A percentile compares a stretch with the other conserved stretches of the same genome.
Conservation (phyloP, 1,140 invertebrate genomes). For the Cotesia typhae region DNA sequence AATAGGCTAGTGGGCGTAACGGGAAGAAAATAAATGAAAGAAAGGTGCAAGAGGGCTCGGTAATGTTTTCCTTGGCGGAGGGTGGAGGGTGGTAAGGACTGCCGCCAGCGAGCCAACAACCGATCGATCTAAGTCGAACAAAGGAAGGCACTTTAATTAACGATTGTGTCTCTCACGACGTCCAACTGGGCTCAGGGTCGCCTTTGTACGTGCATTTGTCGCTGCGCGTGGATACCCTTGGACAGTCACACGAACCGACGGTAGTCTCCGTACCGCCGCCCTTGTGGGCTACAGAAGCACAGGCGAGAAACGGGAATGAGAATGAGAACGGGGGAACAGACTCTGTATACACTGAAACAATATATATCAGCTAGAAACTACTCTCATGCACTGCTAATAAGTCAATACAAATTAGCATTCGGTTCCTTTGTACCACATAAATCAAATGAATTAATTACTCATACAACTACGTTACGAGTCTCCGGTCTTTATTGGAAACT, state of each 20-base stretch:
- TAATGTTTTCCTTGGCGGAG: conserved; percentile 39
- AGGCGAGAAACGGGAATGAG: background rate
- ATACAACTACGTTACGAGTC: background rate
- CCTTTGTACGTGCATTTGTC: conserved; percentile 24
- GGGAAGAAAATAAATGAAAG: conserved; percentile 31
- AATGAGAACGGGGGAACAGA: conserved; percentile 15
- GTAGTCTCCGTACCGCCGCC: background rate
- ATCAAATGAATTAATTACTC: conserved; percentile 58
- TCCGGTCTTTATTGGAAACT: background rate
- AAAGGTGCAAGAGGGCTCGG: conserved; percentile 31
- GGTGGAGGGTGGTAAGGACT: background rate
- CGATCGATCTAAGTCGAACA: conserved; percentile 57
- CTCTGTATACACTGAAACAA: conserved; percentile 35
- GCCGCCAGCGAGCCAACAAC: conserved; percentile 45
- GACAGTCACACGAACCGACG: conserved; percentile 5
- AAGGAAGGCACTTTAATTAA: conserved; percentile 58
- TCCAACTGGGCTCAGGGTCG: conserved; percentile 42
- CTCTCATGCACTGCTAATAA: conserved; percentile 53
- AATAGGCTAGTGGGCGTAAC: background rate
- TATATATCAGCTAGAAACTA: conserved; percentile 44
- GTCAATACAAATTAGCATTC: conserved; percentile 60
- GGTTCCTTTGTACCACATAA: conserved; percentile 52
- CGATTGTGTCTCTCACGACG: conserved; percentile 46
- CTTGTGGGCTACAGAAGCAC: background rate
- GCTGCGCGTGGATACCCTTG: conserved; percentile 17